These are phyloP conservation scores for Nothoprocta perdicaria DNA, from an alignment of 2,113 vertebrate genomes.

Conservation along the genomic window DNA sequence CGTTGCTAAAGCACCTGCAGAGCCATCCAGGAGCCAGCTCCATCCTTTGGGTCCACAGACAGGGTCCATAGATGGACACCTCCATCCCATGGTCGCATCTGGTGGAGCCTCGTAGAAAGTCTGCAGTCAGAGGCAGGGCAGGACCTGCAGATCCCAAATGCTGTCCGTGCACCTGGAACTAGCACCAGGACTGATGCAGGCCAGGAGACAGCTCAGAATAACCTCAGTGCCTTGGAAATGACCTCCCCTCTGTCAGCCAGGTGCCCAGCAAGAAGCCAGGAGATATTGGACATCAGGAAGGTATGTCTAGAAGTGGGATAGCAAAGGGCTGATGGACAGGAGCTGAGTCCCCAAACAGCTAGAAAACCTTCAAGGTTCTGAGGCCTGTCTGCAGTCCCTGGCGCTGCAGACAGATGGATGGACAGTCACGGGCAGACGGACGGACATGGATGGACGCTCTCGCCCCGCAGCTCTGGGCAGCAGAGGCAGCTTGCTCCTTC, in stretches of 20 bases:
- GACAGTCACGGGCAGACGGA: background rate
- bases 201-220: background rate
- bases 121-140: background rate
- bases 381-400: no score
- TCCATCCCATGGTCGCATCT: accelerated
- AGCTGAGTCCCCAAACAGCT: background rate
- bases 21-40: background rate
- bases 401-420: background rate
- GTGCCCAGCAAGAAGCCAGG: background rate
- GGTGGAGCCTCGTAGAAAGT: background rate
- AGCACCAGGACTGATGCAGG: slow-evolving; percentile 17
- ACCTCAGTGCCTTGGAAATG: background rate
- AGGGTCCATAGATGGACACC: no score
- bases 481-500: background rate
- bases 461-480: background rate
- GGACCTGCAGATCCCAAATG: slow-evolving; percentile 12
- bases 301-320: background rate
- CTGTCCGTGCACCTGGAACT: slow-evolving; percentile 9
- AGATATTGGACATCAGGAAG: background rate
- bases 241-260: background rate
- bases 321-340: background rate
- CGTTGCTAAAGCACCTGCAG: background rate
- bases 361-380: background rate
- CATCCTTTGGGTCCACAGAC: background rate
- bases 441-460: background rate